Conservation (phyloP, 2,113 vertebrate genomes). For the Mastomys natalensis region DNA sequence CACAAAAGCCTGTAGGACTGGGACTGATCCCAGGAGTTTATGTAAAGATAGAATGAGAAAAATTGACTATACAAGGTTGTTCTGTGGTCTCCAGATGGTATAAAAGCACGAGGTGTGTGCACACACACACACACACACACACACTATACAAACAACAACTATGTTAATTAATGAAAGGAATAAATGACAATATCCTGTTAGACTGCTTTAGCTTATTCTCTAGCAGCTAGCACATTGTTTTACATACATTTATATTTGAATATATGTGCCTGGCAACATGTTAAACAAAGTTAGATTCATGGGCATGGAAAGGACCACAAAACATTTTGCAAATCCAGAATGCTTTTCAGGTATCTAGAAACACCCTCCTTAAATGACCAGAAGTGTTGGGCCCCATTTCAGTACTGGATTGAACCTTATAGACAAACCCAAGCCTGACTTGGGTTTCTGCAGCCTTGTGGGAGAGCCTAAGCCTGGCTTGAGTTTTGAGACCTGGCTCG, state of each 20-base stretch:
- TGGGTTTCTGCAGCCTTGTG: too few species aligned
- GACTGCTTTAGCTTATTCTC: background rate
- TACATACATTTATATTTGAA: background rate
- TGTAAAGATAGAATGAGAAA: too few species aligned
- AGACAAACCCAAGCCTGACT: too few species aligned
- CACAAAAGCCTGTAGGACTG: background rate
- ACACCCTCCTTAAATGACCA: constrained; percentile 12
- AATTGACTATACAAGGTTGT: background rate
- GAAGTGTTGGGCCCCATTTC: background rate
- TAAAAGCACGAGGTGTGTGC: too few species aligned
- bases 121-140: background rate
- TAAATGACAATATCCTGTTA: background rate
- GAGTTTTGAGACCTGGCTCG: too few species aligned
- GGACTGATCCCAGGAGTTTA: background rate
- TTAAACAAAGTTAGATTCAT: background rate
- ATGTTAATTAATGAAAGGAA: background rate
- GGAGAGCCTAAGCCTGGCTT: too few species aligned
- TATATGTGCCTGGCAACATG: background rate
- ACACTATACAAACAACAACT: background rate
- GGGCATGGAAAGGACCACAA: background rate
- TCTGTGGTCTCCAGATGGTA: background rate
- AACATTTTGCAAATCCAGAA: background rate
- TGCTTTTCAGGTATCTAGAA: background rate
- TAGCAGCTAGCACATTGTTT: background rate
- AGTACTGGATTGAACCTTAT: too few species aligned